These are phyloP conservation scores for Cordilura impudica DNA, from an alignment of 2,888 invertebrate species.

Conservation along the genomic window DNA sequence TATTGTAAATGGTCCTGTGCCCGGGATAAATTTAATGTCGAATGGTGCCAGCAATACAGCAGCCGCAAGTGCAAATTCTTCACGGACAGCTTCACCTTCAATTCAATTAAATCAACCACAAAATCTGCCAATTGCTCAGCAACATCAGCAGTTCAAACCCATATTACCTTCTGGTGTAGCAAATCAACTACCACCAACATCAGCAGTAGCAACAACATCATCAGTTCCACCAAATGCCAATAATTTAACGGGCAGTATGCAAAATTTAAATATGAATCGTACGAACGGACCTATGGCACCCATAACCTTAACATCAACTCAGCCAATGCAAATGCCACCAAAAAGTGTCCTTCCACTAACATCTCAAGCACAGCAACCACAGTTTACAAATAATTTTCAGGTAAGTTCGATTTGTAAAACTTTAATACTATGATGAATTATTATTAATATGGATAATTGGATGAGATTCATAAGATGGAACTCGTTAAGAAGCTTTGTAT, in stretches of 20 bases:
- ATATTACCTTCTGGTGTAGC: slow-evolving; percentile 23
- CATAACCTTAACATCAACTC: slow-evolving; percentile 9
- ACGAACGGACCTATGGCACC: slow-evolving; percentile 58
- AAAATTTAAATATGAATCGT: slow-evolving; percentile 68
- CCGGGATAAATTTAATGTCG: slow-evolving; percentile 63
- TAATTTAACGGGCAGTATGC: slow-evolving; percentile 67
- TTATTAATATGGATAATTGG: too few relatives aligned
- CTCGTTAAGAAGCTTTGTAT: too few relatives aligned
- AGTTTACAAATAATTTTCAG: slow-evolving; percentile 58
- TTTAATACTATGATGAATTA: too few relatives aligned
- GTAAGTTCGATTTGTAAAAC: too few relatives aligned
- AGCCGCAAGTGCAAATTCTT: slow-evolving; percentile 71
- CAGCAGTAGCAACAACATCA: not conserved
- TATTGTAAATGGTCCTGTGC: slow-evolving; percentile 65
- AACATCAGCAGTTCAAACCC: slow-evolving; percentile 39
- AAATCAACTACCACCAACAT: slow-evolving; percentile 1
- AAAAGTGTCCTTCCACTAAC: slow-evolving; percentile 12
- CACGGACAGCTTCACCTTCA: slow-evolving; percentile 70
- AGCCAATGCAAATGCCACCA: slow-evolving; percentile 22
- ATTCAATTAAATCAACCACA: slow-evolving; percentile 45
- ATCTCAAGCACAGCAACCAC: slow-evolving; percentile 40
- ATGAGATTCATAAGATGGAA: too few relatives aligned
- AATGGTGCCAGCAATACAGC: slow-evolving; percentile 68
- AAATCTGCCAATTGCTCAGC: slow-evolving; percentile 24
- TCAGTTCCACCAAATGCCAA: slow-evolving; percentile 19